These are phyloP conservation scores for Anthophora plumipes DNA, from an alignment of 2,888 invertebrate genomes.

Conservation along the genomic window DNA sequence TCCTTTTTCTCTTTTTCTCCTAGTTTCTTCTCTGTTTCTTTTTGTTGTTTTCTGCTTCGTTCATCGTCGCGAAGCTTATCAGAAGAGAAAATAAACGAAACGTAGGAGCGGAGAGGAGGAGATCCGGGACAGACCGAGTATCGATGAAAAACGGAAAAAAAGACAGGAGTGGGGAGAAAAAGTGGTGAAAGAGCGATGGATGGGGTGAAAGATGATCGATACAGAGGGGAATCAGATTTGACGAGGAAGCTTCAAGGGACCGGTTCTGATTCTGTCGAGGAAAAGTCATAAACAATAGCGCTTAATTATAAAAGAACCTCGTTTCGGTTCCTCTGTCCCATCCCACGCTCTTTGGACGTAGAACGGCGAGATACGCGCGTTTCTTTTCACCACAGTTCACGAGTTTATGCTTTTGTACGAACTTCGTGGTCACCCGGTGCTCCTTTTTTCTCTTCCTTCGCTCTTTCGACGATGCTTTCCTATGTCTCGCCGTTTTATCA, in stretches of 20 bases:
- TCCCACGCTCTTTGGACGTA: not conserved
- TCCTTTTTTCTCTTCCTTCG: not conserved
- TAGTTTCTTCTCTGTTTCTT: not conserved
- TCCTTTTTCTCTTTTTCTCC: not conserved
- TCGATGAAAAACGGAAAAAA: not conserved
- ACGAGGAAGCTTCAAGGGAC: no score
- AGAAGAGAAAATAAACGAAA: not conserved
- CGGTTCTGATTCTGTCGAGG: not conserved
- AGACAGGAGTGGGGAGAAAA: no score
- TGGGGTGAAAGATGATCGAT: not conserved
- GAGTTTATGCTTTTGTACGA: slow-evolving; percentile 12
- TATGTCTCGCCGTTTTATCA: slow-evolving; percentile 8
- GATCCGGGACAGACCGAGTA: not conserved
- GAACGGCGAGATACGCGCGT: no score
- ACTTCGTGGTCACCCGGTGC: not conserved
- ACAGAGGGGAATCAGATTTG: slow-evolving; percentile 2
- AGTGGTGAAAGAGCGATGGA: no score
- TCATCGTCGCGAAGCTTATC: slow-evolving; percentile 7
- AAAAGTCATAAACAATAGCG: slow-evolving; percentile 11
- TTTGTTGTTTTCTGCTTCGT: not conserved
- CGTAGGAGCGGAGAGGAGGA: not conserved
- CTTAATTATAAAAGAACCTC: slow-evolving; percentile 1
- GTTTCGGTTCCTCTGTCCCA: not conserved
- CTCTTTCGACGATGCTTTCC: slow-evolving; percentile 12
- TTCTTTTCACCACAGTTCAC: slow-evolving; percentile 4